phyloP scores from a whole-genome alignment of 2,888 invertebrate species.

The Eueremaeus valkanovi region DNA sequence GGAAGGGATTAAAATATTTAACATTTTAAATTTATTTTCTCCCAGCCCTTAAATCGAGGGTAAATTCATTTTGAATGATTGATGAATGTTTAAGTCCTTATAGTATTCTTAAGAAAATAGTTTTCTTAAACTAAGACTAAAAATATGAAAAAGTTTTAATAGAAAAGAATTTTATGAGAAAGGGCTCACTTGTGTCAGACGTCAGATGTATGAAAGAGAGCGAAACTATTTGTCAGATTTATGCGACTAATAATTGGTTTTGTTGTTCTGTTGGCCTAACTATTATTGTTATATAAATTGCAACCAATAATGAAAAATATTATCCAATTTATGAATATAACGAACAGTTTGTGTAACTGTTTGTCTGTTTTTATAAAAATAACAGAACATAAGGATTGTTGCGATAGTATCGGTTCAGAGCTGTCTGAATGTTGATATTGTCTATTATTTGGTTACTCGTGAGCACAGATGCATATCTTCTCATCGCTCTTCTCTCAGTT shows the following conservation, averaged over 20 bases:
- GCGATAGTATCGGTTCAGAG: neutral
- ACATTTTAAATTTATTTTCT: neutral
- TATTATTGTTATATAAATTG: conserved; percentile 11
- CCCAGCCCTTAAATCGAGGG: neutral
- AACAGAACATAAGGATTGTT: neutral
- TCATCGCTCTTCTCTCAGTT: neutral
- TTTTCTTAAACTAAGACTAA: conserved; percentile 4
- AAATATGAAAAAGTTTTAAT: neutral
- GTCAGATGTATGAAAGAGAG: neutral
- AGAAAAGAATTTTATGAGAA: neutral
- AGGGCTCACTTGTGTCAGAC: neutral
- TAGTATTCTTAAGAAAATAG: neutral
- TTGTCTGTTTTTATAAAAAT: neutral
- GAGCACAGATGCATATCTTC: conserved; percentile 28
- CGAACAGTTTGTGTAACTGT: neutral
- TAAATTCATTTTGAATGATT: conserved; percentile 16
- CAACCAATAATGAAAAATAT: conserved; percentile 15
- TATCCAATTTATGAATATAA: neutral
- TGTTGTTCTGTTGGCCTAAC: neutral
- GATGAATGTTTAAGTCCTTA: conserved; percentile 7
- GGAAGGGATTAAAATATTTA: neutral
- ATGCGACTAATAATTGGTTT: conserved; percentile 1
- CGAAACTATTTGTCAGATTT: neutral
- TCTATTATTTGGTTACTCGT: conserved; percentile 16
- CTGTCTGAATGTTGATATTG: conserved; percentile 21